These are phyloP conservation scores for Drosophila punjabiensis DNA, from an alignment of 1,140 invertebrate genomes.

Conservation along the genomic window DNA sequence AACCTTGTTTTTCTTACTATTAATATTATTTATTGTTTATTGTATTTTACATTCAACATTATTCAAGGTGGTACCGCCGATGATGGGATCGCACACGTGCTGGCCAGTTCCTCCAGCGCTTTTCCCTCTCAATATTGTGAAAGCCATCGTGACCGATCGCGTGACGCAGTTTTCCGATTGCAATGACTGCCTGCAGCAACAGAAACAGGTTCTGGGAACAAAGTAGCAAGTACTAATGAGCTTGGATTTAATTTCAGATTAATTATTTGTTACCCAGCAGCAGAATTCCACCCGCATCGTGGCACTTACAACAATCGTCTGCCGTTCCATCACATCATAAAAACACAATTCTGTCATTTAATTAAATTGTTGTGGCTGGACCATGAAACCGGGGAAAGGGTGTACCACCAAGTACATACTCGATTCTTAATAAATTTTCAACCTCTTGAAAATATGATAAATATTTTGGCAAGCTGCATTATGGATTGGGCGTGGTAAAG, in stretches of 20 bases:
- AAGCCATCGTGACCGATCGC: slow-evolving; percentile 43
- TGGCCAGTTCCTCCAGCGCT: slow-evolving; percentile 16
- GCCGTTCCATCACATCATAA: neutral
- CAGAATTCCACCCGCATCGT: slow-evolving; percentile 12
- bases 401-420: neutral
- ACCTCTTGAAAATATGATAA: neutral
- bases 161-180: slow-evolving; percentile 8
- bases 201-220: slow-evolving; percentile 3
- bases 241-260: neutral
- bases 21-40: neutral
- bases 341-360: slow-evolving; percentile 1
- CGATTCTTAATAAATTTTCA: neutral
- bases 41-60: neutral
- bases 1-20: slow-evolving; percentile 2
- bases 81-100: slow-evolving; percentile 24
- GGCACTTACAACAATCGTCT: slow-evolving; percentile 11
- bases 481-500: slow-evolving; percentile 31
- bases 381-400: neutral
- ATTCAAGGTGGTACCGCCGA: neutral
- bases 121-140: slow-evolving; percentile 26
- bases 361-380: slow-evolving; percentile 5
- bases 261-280: slow-evolving; percentile 7
- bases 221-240: neutral
- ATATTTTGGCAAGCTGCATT: neutral
- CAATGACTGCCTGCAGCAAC: neutral